Evolutionary conservation across 2,888 invertebrate genomes (phyloP).

Genomic region (Leuctra nigra): DNA sequence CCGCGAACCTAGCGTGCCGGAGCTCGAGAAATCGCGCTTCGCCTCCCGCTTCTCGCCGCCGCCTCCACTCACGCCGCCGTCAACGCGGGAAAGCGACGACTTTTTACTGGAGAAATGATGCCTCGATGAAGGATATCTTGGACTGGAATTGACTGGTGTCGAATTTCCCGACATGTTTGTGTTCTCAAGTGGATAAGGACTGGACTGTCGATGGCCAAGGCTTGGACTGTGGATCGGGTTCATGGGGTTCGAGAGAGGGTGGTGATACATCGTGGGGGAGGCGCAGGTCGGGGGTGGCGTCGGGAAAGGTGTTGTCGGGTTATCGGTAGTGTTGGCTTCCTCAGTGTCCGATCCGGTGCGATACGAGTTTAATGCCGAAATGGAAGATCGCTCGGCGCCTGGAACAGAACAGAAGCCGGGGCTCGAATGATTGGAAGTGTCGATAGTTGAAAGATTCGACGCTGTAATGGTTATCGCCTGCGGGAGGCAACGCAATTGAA

Average conservation of each 20-base stretch:
- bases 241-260: constrained; percentile 40
- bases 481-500: too few relatives aligned
- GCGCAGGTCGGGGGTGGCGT: constrained; percentile 49
- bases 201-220: constrained; percentile 49
- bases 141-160: constrained; percentile 23
- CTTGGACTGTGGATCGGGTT: constrained; percentile 20
- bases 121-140: constrained; percentile 23
- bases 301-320: constrained; percentile 48
- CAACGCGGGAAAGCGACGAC: constrained; percentile 20
- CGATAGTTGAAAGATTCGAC: background rate
- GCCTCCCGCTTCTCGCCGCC: constrained; percentile 10
- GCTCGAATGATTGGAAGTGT: background rate
- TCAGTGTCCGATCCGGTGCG: constrained; percentile 66
- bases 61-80: constrained; percentile 22
- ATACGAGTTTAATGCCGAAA: constrained; percentile 40
- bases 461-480: too few relatives aligned
- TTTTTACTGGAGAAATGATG: constrained; percentile 23
- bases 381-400: constrained; percentile 44
- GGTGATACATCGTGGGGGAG: constrained; percentile 33
- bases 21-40: background rate
- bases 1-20: constrained; percentile 23
- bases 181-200: constrained; percentile 63
- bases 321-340: constrained; percentile 49
- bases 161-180: constrained; percentile 43
- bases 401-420: constrained; percentile 35